A percentile compares a stretch with the other conserved stretches of the same genome.
Conservation (phyloP, 2,888 invertebrate species). For the Drosophila melanocephala region DNA sequence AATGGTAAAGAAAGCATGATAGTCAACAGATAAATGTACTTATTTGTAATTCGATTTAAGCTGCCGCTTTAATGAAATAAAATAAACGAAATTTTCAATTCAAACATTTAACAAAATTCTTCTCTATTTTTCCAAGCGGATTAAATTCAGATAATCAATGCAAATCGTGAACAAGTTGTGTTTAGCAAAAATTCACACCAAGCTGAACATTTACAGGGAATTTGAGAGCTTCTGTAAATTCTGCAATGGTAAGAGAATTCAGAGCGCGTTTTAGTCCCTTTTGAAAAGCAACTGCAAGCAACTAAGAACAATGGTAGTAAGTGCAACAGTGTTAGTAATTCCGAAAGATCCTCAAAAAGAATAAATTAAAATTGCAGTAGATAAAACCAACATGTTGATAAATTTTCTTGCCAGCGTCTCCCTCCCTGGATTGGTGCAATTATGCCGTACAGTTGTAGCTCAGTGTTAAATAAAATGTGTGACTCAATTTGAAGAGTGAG, state of each 20-base stretch:
- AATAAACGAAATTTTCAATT: neutral
- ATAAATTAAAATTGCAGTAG: neutral
- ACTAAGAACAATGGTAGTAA: neutral
- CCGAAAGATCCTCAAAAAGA: neutral
- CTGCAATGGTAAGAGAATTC: neutral
- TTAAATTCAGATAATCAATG: neutral
- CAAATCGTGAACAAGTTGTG: neutral
- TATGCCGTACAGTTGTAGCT: neutral
- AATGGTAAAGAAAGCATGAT: neutral
- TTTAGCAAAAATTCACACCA: neutral
- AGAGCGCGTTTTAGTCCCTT: too few relatives aligned
- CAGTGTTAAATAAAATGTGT: conserved; percentile 30
- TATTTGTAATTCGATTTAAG: neutral
- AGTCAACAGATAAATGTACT: neutral
- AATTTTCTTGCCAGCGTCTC: neutral
- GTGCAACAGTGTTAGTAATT: neutral
- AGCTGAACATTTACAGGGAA: neutral
- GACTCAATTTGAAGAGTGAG: neutral
- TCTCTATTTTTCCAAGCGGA: neutral
- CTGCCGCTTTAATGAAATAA: neutral
- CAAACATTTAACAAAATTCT: neutral
- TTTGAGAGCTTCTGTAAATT: neutral
- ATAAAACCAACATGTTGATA: conserved; percentile 1
- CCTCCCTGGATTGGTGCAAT: neutral
- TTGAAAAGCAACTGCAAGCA: neutral